phyloP scores from a whole-genome alignment of 2,888 invertebrate genomes.

The Rhingia rostrata region DNA sequence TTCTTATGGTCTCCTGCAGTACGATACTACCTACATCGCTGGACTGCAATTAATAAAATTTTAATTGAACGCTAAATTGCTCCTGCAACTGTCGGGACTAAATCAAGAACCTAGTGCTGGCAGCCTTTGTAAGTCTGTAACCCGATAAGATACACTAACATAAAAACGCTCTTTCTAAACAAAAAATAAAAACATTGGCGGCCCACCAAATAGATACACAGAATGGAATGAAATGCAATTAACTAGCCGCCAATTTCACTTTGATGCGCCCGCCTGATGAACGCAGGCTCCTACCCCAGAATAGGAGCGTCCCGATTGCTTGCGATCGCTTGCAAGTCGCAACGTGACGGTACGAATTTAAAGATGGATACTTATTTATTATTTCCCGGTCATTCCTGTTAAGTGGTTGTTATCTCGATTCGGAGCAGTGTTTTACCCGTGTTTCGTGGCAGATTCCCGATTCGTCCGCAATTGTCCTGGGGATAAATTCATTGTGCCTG shows the following conservation, averaged over 20 bases:
- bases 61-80: slow-evolving; percentile 70
- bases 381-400: slow-evolving; percentile 18
- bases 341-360: slow-evolving; percentile 40
- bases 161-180: slow-evolving; percentile 15
- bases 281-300: slow-evolving; percentile 12
- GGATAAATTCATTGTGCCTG: slow-evolving; percentile 67
- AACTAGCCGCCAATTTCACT: slow-evolving; percentile 61
- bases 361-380: slow-evolving; percentile 56
- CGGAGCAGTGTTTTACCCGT: slow-evolving; percentile 56
- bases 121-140: slow-evolving; percentile 12
- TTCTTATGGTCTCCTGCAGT: slow-evolving; percentile 49
- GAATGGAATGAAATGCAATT: slow-evolving; percentile 64
- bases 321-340: slow-evolving; percentile 31
- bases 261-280: slow-evolving; percentile 66
- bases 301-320: slow-evolving; percentile 61
- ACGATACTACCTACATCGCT: slow-evolving; percentile 3
- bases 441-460: slow-evolving; percentile 42
- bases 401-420: slow-evolving; percentile 49
- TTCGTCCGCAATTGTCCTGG: slow-evolving; percentile 66
- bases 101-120: slow-evolving; percentile 41
- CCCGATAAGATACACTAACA: slow-evolving; percentile 38
- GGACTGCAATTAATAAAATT: slow-evolving; percentile 70
- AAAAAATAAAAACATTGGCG: slow-evolving; percentile 12
- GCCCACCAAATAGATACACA: slow-evolving; percentile 38
- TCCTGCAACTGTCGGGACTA: slow-evolving; percentile 56